Base-by-base conservation (phyloP, 2,888 invertebrate genomes). In the Tineola bisselliella region DNA sequence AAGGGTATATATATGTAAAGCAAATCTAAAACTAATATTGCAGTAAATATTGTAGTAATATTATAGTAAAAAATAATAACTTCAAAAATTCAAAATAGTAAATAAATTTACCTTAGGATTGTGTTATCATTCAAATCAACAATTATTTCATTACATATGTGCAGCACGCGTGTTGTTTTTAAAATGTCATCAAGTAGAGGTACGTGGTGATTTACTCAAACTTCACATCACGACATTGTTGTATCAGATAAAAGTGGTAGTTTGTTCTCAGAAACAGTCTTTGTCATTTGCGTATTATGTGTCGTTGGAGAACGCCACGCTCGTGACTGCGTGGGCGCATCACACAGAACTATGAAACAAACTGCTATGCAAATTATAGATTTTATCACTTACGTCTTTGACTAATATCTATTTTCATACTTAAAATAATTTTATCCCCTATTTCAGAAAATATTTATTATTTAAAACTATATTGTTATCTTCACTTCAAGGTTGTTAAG, bases 221-320 rank as follows among this genome's bases (percentile, higher is more conserved):
- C 60, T 44, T 38, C 60, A 44, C 31, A 48, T 84, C 86, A 84
- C 82, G 84, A 79, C 70, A 74, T 69, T 73, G 69, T 72, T 81
- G 80, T 75, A 84, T 84, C 84, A 75, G 86, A 86, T 86, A 84
- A 84, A 74, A 74, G 76, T 74, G 73, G 81, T 78, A 82, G 82
- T 84, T 84, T 81, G 83, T 84, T 75, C 79, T 44, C 72, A 70
- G 67, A 74, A 75, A 76, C 73, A 73, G 70, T 72, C 67, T 82
- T 81, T 81, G 79, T 83, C 78, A 77, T 75, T 73, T 73, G 70
- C 69, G 71, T 71, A 54, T 54, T 54, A 54, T 54, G 25, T 18
- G 18, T 54, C 54, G 25, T 54, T 54, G 54, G 13, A 54, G 19
- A 15, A 25, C 65, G 66, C 61, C 59, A 61, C 59, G 61, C 63